phyloP scores from a whole-genome alignment of 2,113 vertebrate genomes.

The Pelvicachromis taeniatus region DNA sequence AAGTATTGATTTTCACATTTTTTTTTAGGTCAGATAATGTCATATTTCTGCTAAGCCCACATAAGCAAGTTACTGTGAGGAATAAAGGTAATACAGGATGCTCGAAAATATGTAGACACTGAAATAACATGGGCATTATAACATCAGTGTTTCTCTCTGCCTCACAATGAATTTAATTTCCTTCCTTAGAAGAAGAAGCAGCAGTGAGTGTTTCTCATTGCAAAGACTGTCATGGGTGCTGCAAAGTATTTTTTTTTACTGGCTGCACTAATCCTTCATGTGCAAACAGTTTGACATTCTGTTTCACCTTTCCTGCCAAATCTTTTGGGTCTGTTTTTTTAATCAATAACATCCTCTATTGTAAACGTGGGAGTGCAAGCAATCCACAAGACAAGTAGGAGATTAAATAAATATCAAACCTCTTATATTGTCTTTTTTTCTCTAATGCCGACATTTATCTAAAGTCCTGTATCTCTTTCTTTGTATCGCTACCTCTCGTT shows the following conservation, averaged over 20 bases:
- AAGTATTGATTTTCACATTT: not conserved
- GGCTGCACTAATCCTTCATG: not conserved
- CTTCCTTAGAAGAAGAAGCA: not conserved
- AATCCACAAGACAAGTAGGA: not conserved
- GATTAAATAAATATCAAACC: not conserved
- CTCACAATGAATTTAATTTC: not conserved
- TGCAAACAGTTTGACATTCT: not conserved
- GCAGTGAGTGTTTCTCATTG: not conserved
- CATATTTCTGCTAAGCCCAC: not conserved
- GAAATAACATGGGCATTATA: not conserved
- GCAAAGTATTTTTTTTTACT: not conserved
- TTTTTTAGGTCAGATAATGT: not conserved
- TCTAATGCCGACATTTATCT: not conserved
- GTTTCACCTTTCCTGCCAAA: not conserved
- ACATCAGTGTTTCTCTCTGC: not conserved
- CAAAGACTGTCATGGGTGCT: not conserved
- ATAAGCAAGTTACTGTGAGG: slow-evolving; percentile 1
- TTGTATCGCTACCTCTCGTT: not conserved
- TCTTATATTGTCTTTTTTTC: not conserved
- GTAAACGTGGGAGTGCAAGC: not conserved
- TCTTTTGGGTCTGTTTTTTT: not conserved
- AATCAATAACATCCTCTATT: not conserved
- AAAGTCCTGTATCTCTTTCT: not conserved
- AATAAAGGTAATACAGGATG: not conserved
- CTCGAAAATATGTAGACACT: not conserved